These are phyloP conservation scores for Harpalus rufipes DNA, from an alignment of 2,888 invertebrate genomes.

Conservation along the genomic window DNA sequence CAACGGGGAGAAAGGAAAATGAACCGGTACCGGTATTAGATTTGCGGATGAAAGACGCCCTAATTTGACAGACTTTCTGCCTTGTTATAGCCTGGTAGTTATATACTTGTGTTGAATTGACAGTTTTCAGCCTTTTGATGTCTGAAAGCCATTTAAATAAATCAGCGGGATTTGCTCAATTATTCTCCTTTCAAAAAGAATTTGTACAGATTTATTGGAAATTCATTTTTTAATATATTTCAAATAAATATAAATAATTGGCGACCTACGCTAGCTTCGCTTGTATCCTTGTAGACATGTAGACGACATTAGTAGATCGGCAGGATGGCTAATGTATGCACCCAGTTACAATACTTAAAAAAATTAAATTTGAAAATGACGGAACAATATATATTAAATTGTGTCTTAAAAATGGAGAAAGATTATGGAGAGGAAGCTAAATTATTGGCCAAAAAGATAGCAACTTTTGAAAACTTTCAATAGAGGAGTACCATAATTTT, in stretches of 20 bases:
- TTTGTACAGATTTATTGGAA: background rate
- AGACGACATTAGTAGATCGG: too few relatives aligned
- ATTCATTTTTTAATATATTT: background rate
- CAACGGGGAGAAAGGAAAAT: slow-evolving; percentile 14
- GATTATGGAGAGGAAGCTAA: too few relatives aligned
- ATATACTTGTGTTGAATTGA: slow-evolving; percentile 40
- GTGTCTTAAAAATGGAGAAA: too few relatives aligned
- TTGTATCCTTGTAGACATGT: too few relatives aligned
- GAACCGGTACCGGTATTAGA: slow-evolving; percentile 46
- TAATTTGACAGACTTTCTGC: slow-evolving; percentile 40
- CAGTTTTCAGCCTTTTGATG: slow-evolving; percentile 14
- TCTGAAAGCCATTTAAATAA: slow-evolving; percentile 24
- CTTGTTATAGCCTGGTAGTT: slow-evolving; percentile 33
- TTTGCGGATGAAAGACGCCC: slow-evolving; percentile 41
- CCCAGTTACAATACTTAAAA: too few relatives aligned
- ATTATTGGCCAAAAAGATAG: too few relatives aligned
- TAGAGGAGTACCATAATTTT: too few relatives aligned
- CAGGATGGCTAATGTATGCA: too few relatives aligned
- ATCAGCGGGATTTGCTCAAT: background rate
- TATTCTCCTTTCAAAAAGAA: background rate
- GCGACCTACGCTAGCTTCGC: too few relatives aligned
- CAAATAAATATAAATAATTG: background rate
- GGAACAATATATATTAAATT: too few relatives aligned
- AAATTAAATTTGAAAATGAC: too few relatives aligned
- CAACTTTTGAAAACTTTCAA: too few relatives aligned